Percentiles rank a stretch among this genome's conserved stretches.
phyloP scores from a whole-genome alignment of 2,113 vertebrate genomes.

The Myrmecophaga tridactyla region DNA sequence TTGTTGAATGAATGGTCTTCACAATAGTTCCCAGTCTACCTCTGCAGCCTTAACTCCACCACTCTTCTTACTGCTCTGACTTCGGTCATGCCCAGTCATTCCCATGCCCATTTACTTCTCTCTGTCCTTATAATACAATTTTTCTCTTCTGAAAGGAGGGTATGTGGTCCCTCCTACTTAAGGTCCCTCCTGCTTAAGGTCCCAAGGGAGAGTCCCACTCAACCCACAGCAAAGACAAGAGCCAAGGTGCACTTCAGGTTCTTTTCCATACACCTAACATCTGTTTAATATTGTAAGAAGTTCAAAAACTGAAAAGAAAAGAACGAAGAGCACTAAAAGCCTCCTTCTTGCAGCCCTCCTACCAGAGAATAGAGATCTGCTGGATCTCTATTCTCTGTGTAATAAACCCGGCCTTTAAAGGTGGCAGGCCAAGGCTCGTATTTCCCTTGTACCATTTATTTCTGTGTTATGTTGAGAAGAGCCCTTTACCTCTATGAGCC shows the following conservation, averaged over 20 bases:
- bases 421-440: slow-evolving; percentile 16
- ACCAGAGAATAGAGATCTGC: not conserved
- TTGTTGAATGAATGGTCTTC: not conserved
- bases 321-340: not conserved
- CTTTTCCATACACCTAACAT: not conserved
- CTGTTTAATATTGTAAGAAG: not conserved
- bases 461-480: slow-evolving; percentile 42
- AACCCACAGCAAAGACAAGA: not conserved
- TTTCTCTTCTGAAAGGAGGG: too few species aligned
- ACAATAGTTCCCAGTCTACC: not conserved
- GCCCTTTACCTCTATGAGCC: slow-evolving; percentile 43
- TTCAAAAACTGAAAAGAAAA: not conserved
- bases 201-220: not conserved
- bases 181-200: too few species aligned
- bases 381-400: not conserved
- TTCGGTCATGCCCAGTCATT: not conserved
- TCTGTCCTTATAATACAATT: not conserved
- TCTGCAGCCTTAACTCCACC: not conserved
- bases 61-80: too few species aligned
- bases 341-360: not conserved
- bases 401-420: slow-evolving; percentile 31
- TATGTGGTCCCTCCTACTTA: not conserved
- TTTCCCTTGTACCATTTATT: slow-evolving; percentile 4
- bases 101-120: too few species aligned
- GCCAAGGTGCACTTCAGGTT: not conserved